Evolutionary conservation across 2,888 invertebrate genomes (phyloP).

Genomic region (Sisyra nigra): DNA sequence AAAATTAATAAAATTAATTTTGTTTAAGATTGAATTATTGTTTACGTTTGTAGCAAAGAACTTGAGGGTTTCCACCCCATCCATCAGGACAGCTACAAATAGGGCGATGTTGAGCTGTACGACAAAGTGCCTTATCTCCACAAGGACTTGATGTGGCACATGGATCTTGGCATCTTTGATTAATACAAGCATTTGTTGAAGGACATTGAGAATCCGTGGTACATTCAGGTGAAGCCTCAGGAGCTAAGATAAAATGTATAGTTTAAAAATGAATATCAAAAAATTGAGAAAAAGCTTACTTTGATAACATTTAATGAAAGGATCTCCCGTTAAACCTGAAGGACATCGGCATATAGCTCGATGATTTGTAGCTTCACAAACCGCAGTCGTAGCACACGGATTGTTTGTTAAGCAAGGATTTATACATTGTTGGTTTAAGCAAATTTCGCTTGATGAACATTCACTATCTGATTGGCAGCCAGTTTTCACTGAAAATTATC

Average conservation of each 20-base stretch:
- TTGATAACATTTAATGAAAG: constrained; percentile 58
- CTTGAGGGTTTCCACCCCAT: constrained; percentile 77
- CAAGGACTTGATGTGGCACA: constrained; percentile 64
- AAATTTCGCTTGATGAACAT: constrained; percentile 54
- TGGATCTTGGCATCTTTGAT: constrained; percentile 64
- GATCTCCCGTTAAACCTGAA: constrained; percentile 57
- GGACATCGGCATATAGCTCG: constrained; percentile 64
- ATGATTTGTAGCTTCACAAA: constrained; percentile 61
- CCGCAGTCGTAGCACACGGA: constrained; percentile 63
- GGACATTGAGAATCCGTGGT: constrained; percentile 58
- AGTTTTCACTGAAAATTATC: constrained; percentile 26
- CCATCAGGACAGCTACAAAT: constrained; percentile 71
- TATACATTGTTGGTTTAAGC: constrained; percentile 55
- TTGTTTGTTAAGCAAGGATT: constrained; percentile 53
- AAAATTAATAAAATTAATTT: too few species aligned
- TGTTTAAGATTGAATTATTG: constrained; percentile 7
- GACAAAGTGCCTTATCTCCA: constrained; percentile 64
- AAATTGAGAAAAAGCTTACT: constrained; percentile 14
- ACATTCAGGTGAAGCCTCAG: constrained; percentile 47
- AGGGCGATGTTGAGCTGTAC: constrained; percentile 60
- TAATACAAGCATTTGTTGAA: constrained; percentile 61
- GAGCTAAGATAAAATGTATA: constrained; percentile 22
- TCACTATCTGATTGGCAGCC: constrained; percentile 54
- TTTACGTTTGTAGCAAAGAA: constrained; percentile 76
- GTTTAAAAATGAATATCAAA: constrained; percentile 7